Conservation (phyloP, 2,113 vertebrate genomes). For the Calonectris borealis region DNA sequence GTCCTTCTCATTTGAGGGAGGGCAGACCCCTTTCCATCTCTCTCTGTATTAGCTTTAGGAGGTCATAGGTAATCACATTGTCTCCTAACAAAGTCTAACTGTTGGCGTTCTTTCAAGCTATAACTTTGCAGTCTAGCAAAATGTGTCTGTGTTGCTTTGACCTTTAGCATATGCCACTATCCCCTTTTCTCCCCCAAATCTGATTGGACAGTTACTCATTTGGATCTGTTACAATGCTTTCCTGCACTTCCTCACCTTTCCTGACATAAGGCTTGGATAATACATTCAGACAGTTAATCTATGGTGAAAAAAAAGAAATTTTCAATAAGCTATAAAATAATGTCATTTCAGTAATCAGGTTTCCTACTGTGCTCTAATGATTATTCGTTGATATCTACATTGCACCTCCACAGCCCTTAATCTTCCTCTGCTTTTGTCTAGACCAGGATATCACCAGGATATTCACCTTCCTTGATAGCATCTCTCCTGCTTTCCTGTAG, state of each 20-base stretch:
- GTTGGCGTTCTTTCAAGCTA: not conserved
- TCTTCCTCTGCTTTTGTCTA: not conserved
- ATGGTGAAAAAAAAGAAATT: not conserved
- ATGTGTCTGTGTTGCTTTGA: not conserved
- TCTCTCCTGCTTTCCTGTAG: not conserved
- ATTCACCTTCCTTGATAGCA: not conserved
- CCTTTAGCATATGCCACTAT: not conserved
- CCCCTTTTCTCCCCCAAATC: not conserved
- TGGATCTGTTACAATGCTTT: not conserved
- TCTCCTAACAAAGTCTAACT: not conserved
- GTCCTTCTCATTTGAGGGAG: not conserved
- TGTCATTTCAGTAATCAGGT: not conserved
- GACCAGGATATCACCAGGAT: not conserved
- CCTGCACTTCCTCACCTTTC: not conserved
- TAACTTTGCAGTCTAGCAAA: not conserved
- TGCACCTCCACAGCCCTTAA: not conserved
- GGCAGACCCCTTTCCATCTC: not conserved
- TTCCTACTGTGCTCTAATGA: not conserved
- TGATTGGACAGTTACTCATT: not conserved
- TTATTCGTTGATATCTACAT: not conserved
- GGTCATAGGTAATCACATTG: not conserved
- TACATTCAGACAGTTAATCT: not conserved
- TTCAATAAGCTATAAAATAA: not conserved
- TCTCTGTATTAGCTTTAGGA: not conserved
- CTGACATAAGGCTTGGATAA: not conserved